These are phyloP conservation scores for Xenopus petersii DNA, from an alignment of 2,797 vertebrate species.

Conservation along the genomic window DNA sequence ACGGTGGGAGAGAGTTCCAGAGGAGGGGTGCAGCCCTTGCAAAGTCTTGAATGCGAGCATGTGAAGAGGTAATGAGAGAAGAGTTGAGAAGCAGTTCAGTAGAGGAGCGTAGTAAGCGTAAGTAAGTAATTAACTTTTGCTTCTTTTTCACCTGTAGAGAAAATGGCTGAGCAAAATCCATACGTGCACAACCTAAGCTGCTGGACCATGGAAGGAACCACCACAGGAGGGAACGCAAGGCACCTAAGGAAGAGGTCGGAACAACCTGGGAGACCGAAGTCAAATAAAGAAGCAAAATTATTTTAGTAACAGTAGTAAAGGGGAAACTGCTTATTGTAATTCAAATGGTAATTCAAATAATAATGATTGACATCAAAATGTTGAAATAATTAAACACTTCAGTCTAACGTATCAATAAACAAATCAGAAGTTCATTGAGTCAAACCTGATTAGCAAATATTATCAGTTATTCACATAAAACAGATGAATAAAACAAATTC, in stretches of 20 bases:
- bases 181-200: slow-evolving; percentile 63
- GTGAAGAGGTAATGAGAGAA: no score
- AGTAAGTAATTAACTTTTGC: no score
- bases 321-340: background rate
- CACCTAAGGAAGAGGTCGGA: slow-evolving; percentile 18
- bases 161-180: slow-evolving; percentile 85
- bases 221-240: slow-evolving; percentile 46
- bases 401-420: no score
- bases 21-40: no score
- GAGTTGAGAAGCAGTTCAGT: no score
- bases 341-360: background rate
- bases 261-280: slow-evolving; percentile 9
- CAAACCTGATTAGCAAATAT: no score
- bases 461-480: no score
- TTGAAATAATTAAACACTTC: background rate
- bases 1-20: no score
- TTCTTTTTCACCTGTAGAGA: slow-evolving; percentile 76
- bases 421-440: no score
- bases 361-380: background rate
- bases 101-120: no score
- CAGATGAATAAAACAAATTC: no score
- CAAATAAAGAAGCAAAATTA: background rate
- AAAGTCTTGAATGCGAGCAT: no score
- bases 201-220: slow-evolving; percentile 12
- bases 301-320: background rate